Percentiles rank a stretch among this genome's conserved stretches.
These are phyloP conservation scores for Campylomormyrus tamandua DNA, from an alignment of 2,113 vertebrate genomes.

Conservation along the genomic window DNA sequence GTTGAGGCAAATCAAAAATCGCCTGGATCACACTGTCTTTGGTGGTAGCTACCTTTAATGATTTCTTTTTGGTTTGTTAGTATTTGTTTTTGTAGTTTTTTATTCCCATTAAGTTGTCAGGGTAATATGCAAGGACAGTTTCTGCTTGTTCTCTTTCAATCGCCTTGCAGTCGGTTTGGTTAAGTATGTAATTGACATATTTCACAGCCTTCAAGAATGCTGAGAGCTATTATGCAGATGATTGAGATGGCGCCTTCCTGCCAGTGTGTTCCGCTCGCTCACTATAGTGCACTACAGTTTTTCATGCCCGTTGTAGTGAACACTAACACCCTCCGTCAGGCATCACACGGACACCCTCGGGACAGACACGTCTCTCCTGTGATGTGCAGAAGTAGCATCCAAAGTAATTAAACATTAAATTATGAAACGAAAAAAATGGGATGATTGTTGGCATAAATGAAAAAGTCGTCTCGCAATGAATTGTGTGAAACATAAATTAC, in stretches of 20 bases:
- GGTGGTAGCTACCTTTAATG: not conserved
- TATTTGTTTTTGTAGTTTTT: not conserved
- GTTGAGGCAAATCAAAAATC: not conserved
- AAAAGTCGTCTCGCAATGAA: not conserved
- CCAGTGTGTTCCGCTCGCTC: not conserved
- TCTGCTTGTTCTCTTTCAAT: not conserved
- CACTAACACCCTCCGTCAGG: constrained; percentile 1
- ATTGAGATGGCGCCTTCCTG: not conserved
- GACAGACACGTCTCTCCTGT: not conserved
- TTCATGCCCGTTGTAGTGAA: not conserved
- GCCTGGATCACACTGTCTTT: not conserved
- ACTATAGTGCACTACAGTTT: not conserved
- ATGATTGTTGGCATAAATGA: not conserved
- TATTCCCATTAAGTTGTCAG: not conserved
- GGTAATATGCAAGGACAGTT: not conserved
- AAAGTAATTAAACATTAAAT: not conserved
- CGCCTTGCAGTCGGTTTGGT: not conserved
- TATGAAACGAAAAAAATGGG: not conserved
- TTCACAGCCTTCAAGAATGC: not conserved
- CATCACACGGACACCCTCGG: not conserved
- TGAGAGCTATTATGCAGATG: not conserved
- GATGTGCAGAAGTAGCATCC: not conserved
- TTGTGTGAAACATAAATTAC: not conserved
- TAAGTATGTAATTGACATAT: not conserved
- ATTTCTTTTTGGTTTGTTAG: not conserved